Percentiles rank a stretch among this genome's conserved stretches.
Conservation (phyloP, 2,113 vertebrate species). For the Hemibagrus wyckioides region DNA sequence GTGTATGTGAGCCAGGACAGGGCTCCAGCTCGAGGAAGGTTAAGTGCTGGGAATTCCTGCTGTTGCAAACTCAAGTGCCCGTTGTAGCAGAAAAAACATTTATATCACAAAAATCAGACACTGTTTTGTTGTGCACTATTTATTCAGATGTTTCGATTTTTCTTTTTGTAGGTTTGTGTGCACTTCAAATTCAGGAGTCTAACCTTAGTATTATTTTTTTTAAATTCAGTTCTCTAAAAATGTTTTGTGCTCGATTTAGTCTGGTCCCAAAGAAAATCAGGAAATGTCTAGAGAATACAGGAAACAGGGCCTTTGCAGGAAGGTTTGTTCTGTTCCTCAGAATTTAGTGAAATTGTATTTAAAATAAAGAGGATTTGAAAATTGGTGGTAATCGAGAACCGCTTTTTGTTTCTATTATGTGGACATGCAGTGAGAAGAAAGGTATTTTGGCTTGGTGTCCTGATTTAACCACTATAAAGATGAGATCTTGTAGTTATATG, state of each 20-base stretch:
- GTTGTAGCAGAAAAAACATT: background rate
- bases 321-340: slow-evolving; percentile 13
- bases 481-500: slow-evolving; percentile 12
- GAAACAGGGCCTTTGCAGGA: slow-evolving; percentile 27
- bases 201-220: background rate
- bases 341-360: background rate
- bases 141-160: background rate
- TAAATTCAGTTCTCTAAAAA: background rate
- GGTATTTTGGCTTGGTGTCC: background rate
- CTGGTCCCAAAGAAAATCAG: slow-evolving; percentile 33
- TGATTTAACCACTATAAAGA: background rate
- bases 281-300: slow-evolving; percentile 30
- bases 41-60: background rate
- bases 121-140: background rate
- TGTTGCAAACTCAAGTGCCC: background rate
- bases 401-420: slow-evolving; percentile 20
- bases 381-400: slow-evolving; percentile 23
- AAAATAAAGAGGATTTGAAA: slow-evolving; percentile 29
- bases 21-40: background rate
- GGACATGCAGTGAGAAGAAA: background rate
- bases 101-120: background rate
- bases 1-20: background rate
- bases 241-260: background rate
- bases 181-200: background rate
- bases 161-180: background rate